Evolutionary conservation across 1,140 invertebrate genomes (phyloP).

Genomic region (Diachasma alloeum): DNA sequence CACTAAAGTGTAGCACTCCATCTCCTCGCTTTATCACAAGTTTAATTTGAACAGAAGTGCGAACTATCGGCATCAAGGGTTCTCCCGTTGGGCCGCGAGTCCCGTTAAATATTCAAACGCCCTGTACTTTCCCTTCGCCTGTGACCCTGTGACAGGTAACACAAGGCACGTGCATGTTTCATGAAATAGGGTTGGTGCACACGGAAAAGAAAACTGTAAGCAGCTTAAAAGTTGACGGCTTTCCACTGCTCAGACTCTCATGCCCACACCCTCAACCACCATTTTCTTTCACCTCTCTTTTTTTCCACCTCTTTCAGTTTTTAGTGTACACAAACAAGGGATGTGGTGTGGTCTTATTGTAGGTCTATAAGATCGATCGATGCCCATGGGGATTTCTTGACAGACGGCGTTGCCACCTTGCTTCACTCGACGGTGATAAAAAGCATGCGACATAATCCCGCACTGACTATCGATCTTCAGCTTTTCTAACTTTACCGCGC

Average conservation of each 20-base stretch:
- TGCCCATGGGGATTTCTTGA: conserved; percentile 4
- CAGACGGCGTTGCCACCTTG: background rate
- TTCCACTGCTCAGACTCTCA: background rate
- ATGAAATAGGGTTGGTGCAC: background rate
- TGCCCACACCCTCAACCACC: background rate
- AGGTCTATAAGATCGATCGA: background rate
- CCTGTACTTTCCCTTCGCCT: background rate
- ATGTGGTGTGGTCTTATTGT: background rate
- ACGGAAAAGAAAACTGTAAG: background rate
- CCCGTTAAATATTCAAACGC: background rate
- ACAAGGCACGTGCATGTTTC: background rate
- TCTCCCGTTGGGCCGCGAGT: background rate
- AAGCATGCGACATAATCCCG: background rate
- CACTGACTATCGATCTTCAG: conserved; percentile 6
- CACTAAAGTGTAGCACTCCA: too few species aligned
- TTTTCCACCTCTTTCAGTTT: background rate
- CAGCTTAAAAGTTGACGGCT: conserved; percentile 6
- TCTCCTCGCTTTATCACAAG: too few species aligned
- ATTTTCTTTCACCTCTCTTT: background rate
- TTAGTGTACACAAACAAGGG: background rate
- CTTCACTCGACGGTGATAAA: background rate
- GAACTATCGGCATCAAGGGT: background rate
- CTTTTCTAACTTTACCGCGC: background rate
- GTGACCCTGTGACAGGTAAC: background rate
- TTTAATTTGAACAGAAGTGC: too few species aligned